A percentile compares a stretch with the other conserved stretches of the same genome.
These are phyloP conservation scores for Microcebus griseorufus DNA, from an alignment of 2,113 vertebrate genomes.

Conservation along the genomic window DNA sequence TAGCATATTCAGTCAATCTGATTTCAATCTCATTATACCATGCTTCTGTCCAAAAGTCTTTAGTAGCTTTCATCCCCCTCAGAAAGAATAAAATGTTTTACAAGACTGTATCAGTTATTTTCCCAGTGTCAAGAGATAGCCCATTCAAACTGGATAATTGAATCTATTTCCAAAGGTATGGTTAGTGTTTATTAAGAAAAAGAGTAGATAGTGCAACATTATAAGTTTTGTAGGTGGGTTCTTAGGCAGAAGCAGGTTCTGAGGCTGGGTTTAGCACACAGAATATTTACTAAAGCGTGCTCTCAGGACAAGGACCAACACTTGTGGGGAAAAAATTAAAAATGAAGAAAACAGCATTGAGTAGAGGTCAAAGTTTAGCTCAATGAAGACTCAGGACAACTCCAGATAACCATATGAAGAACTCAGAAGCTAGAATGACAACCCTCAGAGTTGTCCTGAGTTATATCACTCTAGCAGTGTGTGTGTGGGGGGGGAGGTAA, in stretches of 20 bases:
- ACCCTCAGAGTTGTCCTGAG: background rate
- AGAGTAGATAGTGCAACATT: background rate
- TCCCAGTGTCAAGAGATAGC: background rate
- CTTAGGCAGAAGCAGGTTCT: background rate
- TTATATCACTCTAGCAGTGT: background rate
- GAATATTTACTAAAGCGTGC: background rate
- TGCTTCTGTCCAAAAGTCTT: background rate
- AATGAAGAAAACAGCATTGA: background rate
- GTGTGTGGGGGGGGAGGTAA: accelerated
- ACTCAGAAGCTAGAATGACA: background rate
- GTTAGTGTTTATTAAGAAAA: background rate
- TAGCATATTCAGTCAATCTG: no score
- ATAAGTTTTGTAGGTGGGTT: background rate
- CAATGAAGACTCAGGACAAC: background rate
- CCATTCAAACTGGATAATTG: background rate
- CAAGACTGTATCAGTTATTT: background rate
- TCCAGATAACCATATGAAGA: background rate
- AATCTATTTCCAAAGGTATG: background rate
- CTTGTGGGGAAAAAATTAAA: background rate
- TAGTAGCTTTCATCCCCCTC: background rate
- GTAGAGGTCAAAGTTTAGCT: background rate
- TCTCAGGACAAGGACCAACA: background rate
- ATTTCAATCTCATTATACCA: background rate
- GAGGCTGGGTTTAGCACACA: background rate
- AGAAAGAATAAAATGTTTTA: background rate